A percentile compares a stretch with the other conserved stretches of the same genome.
Evolutionary conservation across 2,888 invertebrate species (phyloP).

Genomic region (Philereme vetulata): DNA sequence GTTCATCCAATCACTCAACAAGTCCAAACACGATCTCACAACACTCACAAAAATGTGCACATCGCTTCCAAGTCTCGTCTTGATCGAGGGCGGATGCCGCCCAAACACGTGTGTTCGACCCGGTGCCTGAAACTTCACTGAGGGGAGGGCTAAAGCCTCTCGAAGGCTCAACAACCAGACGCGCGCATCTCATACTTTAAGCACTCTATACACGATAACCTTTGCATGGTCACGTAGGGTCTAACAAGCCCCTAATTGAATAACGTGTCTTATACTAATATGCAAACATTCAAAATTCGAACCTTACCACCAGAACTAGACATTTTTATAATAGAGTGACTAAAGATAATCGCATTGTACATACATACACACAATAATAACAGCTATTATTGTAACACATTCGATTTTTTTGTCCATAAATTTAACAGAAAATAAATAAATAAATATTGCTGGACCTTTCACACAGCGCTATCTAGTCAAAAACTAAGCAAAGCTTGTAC

Average conservation of each 20-base stretch:
- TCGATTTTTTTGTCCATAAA: too few species aligned
- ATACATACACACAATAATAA: too few species aligned
- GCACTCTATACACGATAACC: constrained; percentile 38
- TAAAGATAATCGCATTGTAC: too few species aligned
- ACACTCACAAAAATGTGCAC: constrained; percentile 49
- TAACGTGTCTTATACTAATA: not conserved
- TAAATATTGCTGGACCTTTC: too few species aligned
- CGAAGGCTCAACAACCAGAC: constrained; percentile 62
- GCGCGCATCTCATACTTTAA: constrained; percentile 75
- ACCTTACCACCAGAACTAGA: too few species aligned
- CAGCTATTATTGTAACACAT: too few species aligned
- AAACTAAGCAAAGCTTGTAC: too few species aligned
- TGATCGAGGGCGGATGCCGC: constrained; percentile 52
- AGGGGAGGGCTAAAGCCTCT: constrained; percentile 67
- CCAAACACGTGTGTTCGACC: constrained; percentile 60
- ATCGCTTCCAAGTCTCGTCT: constrained; percentile 36
- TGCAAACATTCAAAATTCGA: too few species aligned
- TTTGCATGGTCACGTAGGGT: constrained; percentile 15
- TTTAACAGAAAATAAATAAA: too few species aligned
- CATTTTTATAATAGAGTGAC: too few species aligned
- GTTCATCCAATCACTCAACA: constrained; percentile 34
- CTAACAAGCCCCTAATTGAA: constrained; percentile 15
- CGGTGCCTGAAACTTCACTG: constrained; percentile 61
- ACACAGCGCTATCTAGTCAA: too few species aligned
- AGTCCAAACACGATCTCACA: constrained; percentile 52